These are phyloP conservation scores for Numenius phaeopus DNA, from an alignment of 2,797 vertebrate genomes.

Conservation along the genomic window DNA sequence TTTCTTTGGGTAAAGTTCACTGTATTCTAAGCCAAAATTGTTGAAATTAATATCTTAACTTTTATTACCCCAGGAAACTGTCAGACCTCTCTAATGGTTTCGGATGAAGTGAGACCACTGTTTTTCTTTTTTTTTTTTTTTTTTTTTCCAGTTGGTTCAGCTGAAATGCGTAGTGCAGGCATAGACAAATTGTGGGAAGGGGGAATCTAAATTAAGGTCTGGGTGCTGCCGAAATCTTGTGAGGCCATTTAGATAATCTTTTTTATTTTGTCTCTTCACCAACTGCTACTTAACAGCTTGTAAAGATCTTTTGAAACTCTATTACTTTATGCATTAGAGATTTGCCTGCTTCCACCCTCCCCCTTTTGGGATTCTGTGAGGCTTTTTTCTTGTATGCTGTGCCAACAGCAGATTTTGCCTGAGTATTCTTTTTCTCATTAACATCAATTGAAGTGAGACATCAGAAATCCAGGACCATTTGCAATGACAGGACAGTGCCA, in stretches of 20 bases:
- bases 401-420: conserved; percentile 62
- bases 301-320: conserved; percentile 64
- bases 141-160: neutral
- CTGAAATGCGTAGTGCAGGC: neutral
- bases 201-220: neutral
- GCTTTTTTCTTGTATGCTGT: conserved; percentile 49
- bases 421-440: conserved; percentile 66
- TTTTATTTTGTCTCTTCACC: conserved; percentile 7
- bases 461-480: conserved; percentile 70
- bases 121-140: neutral
- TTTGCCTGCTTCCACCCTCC: conserved; percentile 29
- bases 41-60: conserved; percentile 7
- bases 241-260: conserved; percentile 24
- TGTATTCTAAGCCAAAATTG: neutral
- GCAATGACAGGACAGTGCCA: conserved; percentile 67
- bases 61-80: conserved; percentile 14
- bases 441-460: conserved; percentile 65
- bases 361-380: conserved; percentile 48
- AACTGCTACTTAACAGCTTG: conserved; percentile 49
- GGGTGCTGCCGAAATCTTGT: neutral
- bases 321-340: conserved; percentile 60
- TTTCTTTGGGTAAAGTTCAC: conserved; percentile 34
- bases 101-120: neutral
- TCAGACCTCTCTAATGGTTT: neutral
- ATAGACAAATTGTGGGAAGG: too few relatives aligned